phyloP scores from a whole-genome alignment of 2,888 invertebrate genomes.

The Acronicta psi region DNA sequence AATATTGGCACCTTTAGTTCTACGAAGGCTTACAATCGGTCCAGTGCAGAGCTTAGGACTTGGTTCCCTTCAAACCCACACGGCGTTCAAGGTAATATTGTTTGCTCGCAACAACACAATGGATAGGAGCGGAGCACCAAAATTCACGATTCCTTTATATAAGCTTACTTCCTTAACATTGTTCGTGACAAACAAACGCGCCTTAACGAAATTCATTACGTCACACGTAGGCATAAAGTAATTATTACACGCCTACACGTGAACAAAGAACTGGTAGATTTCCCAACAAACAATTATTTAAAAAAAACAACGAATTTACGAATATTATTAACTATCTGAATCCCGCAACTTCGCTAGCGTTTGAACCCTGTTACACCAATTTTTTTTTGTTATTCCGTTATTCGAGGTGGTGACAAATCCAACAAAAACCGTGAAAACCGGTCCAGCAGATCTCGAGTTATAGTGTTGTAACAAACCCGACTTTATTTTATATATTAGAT shows the following conservation, averaged over 20 bases:
- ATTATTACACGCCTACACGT: background rate
- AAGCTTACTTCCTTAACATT: background rate
- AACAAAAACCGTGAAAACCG: too few species aligned
- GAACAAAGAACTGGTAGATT: too few species aligned
- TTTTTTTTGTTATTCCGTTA: too few species aligned
- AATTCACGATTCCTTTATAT: background rate
- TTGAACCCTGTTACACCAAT: too few species aligned
- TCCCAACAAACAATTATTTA: slow-evolving; percentile 1
- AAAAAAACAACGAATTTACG: too few species aligned
- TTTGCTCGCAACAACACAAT: background rate
- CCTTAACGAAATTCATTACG: background rate
- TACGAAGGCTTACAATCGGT: slow-evolving; percentile 2
- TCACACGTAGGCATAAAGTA: background rate
- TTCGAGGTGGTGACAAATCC: too few species aligned
- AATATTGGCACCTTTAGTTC: background rate
- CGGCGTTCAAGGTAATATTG: background rate
- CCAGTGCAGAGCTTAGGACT: slow-evolving; percentile 6
- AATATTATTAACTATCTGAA: too few species aligned
- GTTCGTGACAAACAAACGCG: slow-evolving; percentile 1
- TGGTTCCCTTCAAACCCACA: background rate
- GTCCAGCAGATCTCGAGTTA: too few species aligned
- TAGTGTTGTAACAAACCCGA: too few species aligned
- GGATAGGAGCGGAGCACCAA: slow-evolving; percentile 15
- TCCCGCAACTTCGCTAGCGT: too few species aligned
- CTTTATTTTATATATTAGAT: too few species aligned